A percentile compares a stretch with the other conserved stretches of the same genome.
Evolutionary conservation across 2,113 vertebrate genomes (phyloP).

Genomic region (Clarias macrocephalus): DNA sequence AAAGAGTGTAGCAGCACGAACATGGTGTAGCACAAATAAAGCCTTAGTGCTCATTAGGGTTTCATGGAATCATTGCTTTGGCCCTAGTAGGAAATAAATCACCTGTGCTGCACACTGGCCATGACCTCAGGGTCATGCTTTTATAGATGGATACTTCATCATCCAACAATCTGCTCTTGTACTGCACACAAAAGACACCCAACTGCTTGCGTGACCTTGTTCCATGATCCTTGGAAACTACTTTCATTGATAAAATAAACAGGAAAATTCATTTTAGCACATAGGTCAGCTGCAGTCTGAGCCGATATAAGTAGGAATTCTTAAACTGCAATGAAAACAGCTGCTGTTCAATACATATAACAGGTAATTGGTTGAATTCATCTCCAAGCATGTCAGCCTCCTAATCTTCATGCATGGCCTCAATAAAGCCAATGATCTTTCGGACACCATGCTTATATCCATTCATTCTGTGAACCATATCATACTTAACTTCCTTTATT

Average conservation of each 20-base stretch:
- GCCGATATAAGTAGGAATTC: neutral
- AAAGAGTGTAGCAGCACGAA: constrained; percentile 5
- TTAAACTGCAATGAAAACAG: neutral
- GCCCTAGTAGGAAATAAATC: constrained; percentile 64
- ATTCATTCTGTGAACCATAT: neutral
- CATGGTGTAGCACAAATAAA: constrained; percentile 45
- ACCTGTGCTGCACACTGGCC: constrained; percentile 58
- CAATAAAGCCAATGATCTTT: neutral
- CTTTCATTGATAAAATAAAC: constrained; percentile 59
- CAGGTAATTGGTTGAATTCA: neutral
- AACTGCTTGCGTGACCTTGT: constrained; percentile 65
- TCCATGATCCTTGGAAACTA: constrained; percentile 61
- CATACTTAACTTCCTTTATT: neutral
- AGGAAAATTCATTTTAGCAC: constrained; percentile 41
- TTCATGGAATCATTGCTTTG: constrained; percentile 54
- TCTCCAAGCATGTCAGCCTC: too few relatives aligned
- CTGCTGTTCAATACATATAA: neutral
- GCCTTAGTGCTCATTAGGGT: constrained; percentile 46
- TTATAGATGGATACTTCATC: constrained; percentile 74
- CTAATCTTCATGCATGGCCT: neutral
- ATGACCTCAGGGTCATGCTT: constrained; percentile 70
- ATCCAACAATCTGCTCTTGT: constrained; percentile 65
- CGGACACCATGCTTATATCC: neutral
- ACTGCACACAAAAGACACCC: constrained; percentile 66
- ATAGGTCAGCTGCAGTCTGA: constrained; percentile 10